Evolutionary conservation across 2,113 vertebrate genomes (phyloP).

Genomic region (Saguinus midas): DNA sequence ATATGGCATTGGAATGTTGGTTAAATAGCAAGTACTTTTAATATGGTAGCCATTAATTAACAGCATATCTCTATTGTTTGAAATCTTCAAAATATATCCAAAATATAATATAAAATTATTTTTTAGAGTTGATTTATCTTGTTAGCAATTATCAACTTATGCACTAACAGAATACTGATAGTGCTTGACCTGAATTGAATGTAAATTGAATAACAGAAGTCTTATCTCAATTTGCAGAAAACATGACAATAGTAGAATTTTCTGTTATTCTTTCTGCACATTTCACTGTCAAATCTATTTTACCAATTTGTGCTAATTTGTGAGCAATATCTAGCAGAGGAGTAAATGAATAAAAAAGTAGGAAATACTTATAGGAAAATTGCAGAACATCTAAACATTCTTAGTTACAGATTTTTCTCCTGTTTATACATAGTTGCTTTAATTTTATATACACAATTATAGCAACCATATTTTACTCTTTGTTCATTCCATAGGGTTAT

Average conservation of each 20-base stretch:
- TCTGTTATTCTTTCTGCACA: not conserved
- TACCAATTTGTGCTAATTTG: not conserved
- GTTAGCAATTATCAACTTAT: not conserved
- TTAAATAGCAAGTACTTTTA: not conserved
- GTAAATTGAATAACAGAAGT: not conserved
- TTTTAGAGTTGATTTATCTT: not conserved
- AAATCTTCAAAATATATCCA: not conserved
- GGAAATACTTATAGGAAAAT: not conserved
- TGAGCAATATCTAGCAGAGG: not conserved
- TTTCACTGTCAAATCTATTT: not conserved
- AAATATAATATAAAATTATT: not conserved
- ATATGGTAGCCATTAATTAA: not conserved
- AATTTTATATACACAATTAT: constrained; percentile 17
- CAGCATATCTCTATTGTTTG: not conserved
- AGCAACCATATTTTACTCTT: not conserved
- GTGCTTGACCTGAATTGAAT: not conserved
- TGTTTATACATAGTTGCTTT: not conserved
- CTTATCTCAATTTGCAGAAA: not conserved
- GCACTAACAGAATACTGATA: not conserved
- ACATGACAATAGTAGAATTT: not conserved
- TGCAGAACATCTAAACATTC: not conserved
- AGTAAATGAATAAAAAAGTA: not conserved
- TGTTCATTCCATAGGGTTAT: not conserved
- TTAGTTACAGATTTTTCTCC: not conserved
- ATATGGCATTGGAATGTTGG: not conserved